These are phyloP conservation scores for Teleopsis dalmanni DNA, from an alignment of 1,140 invertebrate species.

Conservation along the genomic window DNA sequence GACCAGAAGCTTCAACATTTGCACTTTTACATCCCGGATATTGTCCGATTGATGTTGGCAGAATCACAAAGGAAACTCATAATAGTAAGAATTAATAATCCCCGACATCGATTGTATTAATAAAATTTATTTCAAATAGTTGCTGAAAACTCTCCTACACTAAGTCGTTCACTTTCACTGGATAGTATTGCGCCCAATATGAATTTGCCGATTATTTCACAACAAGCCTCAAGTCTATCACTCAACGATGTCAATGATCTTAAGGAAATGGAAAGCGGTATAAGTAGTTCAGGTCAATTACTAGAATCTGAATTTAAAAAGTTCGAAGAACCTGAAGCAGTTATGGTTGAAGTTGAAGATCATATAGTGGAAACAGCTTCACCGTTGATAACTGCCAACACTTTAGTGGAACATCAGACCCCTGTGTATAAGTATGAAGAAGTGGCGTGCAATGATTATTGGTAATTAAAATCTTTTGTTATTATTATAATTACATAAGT, in stretches of 20 bases:
- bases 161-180: constrained; percentile 62
- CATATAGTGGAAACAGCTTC: constrained; percentile 59
- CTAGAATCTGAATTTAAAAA: constrained; percentile 42
- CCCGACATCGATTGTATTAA: background rate
- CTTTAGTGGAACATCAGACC: constrained; percentile 54
- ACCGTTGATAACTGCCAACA: constrained; percentile 55
- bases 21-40: constrained; percentile 59
- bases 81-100: constrained; percentile 18
- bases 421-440: constrained; percentile 58
- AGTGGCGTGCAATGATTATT: constrained; percentile 43
- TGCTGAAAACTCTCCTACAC: constrained; percentile 33
- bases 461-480: constrained; percentile 18
- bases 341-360: constrained; percentile 62
- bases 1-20: constrained; percentile 72
- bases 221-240: constrained; percentile 63
- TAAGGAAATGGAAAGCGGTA: constrained; percentile 44
- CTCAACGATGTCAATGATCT: constrained; percentile 62
- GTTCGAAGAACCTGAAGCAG: constrained; percentile 53
- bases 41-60: constrained; percentile 36
- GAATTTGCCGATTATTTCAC: constrained; percentile 43
- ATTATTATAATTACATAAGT: background rate
- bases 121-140: constrained; percentile 6
- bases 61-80: constrained; percentile 31
- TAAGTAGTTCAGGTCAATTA: constrained; percentile 34
- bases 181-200: constrained; percentile 57